Percentiles rank a stretch among this genome's conserved stretches.
These are phyloP conservation scores for Autographa gamma DNA, from an alignment of 2,888 invertebrate genomes.

Conservation along the genomic window DNA sequence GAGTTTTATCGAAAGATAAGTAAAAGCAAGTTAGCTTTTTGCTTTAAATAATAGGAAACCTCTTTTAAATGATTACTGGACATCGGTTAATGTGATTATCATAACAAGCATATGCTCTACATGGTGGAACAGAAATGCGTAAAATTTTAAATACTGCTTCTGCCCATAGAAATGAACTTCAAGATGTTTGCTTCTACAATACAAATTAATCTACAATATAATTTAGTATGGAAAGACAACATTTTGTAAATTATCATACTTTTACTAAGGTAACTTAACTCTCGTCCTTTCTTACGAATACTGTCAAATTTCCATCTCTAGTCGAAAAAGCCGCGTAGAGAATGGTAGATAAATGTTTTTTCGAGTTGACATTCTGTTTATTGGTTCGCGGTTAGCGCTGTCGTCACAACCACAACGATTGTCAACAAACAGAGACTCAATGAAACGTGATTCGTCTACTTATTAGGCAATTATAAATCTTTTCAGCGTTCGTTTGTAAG, in stretches of 20 bases:
- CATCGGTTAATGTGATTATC: background rate
- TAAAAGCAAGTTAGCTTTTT: slow-evolving; percentile 37
- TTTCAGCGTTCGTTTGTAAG: slow-evolving; percentile 49
- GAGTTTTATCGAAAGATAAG: slow-evolving; percentile 46
- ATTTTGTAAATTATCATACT: too few relatives aligned
- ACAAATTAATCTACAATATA: too few relatives aligned
- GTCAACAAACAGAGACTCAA: slow-evolving; percentile 73
- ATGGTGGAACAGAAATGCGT: too few relatives aligned
- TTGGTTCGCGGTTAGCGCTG: slow-evolving; percentile 41
- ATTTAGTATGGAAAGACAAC: too few relatives aligned
- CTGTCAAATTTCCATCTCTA: too few relatives aligned
- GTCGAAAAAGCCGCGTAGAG: background rate
- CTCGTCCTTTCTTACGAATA: too few relatives aligned
- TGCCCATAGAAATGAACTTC: too few relatives aligned
- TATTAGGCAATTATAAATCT: slow-evolving; percentile 68
- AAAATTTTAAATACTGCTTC: too few relatives aligned
- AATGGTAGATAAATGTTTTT: slow-evolving; percentile 63
- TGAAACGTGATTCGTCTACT: slow-evolving; percentile 75
- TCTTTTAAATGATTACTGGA: background rate
- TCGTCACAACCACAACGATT: slow-evolving; percentile 72
- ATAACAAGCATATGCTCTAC: too few relatives aligned
- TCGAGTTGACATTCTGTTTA: slow-evolving; percentile 63
- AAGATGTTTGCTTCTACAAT: too few relatives aligned
- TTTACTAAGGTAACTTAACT: too few relatives aligned
- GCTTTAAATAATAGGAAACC: slow-evolving; percentile 39